Evolutionary conservation across 2,797 vertebrate species (phyloP), one percentile per base, ranked within the genome.

Genomic region (Borostomias antarcticus): DNA sequence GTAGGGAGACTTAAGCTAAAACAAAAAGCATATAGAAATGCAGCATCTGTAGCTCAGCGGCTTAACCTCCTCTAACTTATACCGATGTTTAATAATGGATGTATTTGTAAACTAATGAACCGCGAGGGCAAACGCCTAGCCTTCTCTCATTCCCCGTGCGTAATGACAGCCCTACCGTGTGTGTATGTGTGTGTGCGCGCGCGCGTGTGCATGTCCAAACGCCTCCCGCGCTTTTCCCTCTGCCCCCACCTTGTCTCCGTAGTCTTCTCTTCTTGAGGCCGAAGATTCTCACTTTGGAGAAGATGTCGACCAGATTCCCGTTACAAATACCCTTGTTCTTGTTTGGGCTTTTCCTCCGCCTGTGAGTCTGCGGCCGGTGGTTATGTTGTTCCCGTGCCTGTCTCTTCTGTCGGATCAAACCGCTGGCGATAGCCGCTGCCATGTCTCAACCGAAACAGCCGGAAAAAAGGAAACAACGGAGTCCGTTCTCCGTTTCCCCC

Each of bases 211-310:
- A 51, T 53, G 26, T 11, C 58, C 52, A 56, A 59, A 76, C 74
- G 76, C 62, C 37, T 59, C 58, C 58, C 58, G 58, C 58, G 58
- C 58, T 59, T 40, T 59, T 29, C 23, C 13, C 58, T 59, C 25
- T 28, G 37, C 37, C 58, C 58, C 40, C 58, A 96, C 96, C 96
- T 96, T 96, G 95, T 85, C 95, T 94, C 91, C 95, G 90, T 91
- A 96, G 93, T 83, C 96, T 91, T 80, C 96, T 89, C 89, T 96
- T 97, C 92, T 95, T 96, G 89, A 96, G 84, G 72, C 96, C 96
- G 84, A 97, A 97, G 89, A 97, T 97, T 89, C 95, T 94, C 88
- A 97, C 96, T 94, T 96, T 96, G 88, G 96, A 96, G 92, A 97
- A 97, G 87, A 97, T 97, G 87, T 97, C 96, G 90, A 96, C 95